phyloP scores from a whole-genome alignment of 2,113 vertebrate genomes.

The Mesitornis unicolor region DNA sequence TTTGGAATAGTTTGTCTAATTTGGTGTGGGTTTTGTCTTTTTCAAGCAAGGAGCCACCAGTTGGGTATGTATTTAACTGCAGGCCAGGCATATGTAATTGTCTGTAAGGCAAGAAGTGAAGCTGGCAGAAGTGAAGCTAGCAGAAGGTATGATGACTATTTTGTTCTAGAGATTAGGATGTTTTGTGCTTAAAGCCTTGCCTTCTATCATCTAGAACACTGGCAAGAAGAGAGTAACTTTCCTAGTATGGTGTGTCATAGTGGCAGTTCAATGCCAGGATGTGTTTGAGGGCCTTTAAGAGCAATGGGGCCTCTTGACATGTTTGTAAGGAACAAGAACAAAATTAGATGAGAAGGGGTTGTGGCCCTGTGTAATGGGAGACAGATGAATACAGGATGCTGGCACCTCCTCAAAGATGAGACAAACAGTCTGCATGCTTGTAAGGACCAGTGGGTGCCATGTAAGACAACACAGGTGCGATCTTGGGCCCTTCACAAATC shows the following conservation, averaged over 20 bases:
- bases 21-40: not conserved
- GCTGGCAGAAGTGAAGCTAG: not conserved
- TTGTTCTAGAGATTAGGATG: not conserved
- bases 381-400: not conserved
- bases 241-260: not conserved
- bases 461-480: rapidly evolving
- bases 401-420: not conserved
- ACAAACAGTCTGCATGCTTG: not conserved
- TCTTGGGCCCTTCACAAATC: not conserved
- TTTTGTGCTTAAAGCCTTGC: not conserved
- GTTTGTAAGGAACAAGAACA: not conserved
- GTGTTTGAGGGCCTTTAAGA: not conserved
- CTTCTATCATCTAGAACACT: not conserved
- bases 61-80: not conserved
- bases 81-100: not conserved
- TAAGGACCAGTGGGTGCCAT: not conserved
- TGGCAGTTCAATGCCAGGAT: not conserved
- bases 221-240: not conserved
- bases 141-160: not conserved
- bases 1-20: not conserved
- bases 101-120: not conserved
- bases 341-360: not conserved
- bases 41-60: not conserved
- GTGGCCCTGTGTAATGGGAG: not conserved
- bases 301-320: not conserved